Evolutionary conservation across 1,140 invertebrate species (phyloP).

Genomic region (Anoplolepis gracilipes): DNA sequence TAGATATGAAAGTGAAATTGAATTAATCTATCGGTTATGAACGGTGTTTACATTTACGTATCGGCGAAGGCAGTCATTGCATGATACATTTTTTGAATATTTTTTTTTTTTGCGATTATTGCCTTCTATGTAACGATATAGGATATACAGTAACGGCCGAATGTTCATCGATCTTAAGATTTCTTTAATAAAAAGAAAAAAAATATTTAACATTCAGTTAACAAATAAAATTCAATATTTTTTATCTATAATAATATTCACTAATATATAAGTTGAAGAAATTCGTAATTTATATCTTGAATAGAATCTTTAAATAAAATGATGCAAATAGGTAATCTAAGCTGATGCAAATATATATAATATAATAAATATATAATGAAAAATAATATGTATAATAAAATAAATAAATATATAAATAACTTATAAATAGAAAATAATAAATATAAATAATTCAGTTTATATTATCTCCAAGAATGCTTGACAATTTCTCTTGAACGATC

Average conservation of each 20-base stretch:
- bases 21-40: slow-evolving; percentile 37
- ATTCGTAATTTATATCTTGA: neutral
- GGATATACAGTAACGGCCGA: slow-evolving; percentile 22
- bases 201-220: neutral
- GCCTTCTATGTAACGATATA: slow-evolving; percentile 12
- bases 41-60: slow-evolving; percentile 30
- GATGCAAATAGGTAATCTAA: no score
- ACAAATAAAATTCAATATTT: no score
- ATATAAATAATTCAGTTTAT: neutral
- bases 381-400: no score
- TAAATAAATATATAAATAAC: neutral
- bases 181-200: neutral
- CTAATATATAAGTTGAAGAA: neutral
- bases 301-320: neutral
- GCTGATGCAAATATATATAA: no score
- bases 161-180: slow-evolving; percentile 13
- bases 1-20: slow-evolving; percentile 54
- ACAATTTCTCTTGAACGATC: neutral
- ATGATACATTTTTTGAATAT: slow-evolving; percentile 27
- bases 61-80: slow-evolving; percentile 32
- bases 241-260: neutral
- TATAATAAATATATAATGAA: no score
- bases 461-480: neutral
- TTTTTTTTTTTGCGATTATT: slow-evolving; percentile 35
- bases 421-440: neutral